Conservation (phyloP, 2,888 invertebrate species). For the Tetragnatha montana region DNA sequence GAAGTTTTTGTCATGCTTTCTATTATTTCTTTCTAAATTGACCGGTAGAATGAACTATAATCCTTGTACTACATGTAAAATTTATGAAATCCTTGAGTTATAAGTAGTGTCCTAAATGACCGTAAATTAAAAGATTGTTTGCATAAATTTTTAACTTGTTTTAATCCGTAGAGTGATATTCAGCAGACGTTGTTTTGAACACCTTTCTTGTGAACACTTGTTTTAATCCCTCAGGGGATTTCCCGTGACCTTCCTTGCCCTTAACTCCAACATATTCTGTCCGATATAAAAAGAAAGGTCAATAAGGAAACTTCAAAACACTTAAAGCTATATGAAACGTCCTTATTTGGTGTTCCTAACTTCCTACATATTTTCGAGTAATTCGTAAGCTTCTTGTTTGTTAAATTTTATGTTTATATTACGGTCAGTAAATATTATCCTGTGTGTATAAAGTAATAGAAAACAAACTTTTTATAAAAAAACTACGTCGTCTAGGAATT, state of each 20-base stretch:
- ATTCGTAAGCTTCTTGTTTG: no score
- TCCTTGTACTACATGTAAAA: no score
- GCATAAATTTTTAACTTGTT: not conserved
- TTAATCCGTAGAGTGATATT: not conserved
- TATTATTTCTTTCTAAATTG: no score
- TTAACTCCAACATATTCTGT: not conserved
- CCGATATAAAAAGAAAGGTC: not conserved
- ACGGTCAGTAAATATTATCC: no score
- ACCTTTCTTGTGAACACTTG: not conserved
- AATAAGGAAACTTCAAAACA: slow-evolving; percentile 10
- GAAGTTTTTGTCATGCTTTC: no score
- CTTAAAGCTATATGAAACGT: not conserved
- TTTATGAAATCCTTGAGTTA: no score
- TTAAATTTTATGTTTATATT: no score
- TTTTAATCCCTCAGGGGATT: not conserved
- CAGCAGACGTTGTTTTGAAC: not conserved
- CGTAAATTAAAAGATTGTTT: not conserved
- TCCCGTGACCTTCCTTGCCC: not conserved
- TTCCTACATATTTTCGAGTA: not conserved
- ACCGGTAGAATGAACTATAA: no score
- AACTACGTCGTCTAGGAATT: no score
- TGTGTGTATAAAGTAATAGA: no score
- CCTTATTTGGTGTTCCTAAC: not conserved
- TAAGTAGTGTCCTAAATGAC: no score
- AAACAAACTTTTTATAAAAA: no score